Conservation (phyloP, 1,140 invertebrate species). For the Idris sp. region DNA sequence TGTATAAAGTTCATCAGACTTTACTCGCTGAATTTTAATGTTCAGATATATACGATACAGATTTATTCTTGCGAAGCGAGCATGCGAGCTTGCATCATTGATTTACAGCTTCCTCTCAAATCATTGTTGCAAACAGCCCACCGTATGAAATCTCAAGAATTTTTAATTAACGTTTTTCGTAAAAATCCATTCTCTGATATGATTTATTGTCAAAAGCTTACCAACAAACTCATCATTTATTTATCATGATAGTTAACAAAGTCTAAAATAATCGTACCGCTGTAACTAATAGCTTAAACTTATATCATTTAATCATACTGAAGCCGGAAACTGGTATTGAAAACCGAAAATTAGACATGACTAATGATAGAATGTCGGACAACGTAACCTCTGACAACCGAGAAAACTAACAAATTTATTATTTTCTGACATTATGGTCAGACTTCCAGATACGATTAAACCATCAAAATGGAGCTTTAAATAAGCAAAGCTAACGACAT, state of each 20-base stretch:
- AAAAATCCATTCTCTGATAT: neutral
- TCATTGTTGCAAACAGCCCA: slow-evolving; percentile 17
- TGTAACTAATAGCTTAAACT: too few species aligned
- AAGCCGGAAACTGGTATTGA: too few species aligned
- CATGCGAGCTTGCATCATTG: slow-evolving; percentile 35
- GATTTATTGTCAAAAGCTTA: slow-evolving; percentile 21
- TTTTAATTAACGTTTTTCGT: slow-evolving; percentile 29
- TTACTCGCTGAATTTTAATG: slow-evolving; percentile 36
- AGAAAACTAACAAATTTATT: too few species aligned
- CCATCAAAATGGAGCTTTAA: too few species aligned
- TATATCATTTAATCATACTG: too few species aligned
- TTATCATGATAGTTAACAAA: neutral
- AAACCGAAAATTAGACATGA: too few species aligned
- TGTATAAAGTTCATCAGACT: slow-evolving; percentile 50
- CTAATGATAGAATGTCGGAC: too few species aligned
- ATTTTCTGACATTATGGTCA: too few species aligned
- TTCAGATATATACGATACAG: slow-evolving; percentile 34
- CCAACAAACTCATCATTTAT: neutral
- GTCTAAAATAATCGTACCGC: too few species aligned
- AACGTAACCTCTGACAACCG: too few species aligned
- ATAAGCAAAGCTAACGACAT: too few species aligned
- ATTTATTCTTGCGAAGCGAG: slow-evolving; percentile 27
- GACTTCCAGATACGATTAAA: too few species aligned
- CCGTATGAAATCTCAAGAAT: slow-evolving; percentile 39
- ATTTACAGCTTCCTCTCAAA: slow-evolving; percentile 20